Evolutionary conservation across 2,113 vertebrate genomes (phyloP).

Genomic region (Tenrec ecaudatus): DNA sequence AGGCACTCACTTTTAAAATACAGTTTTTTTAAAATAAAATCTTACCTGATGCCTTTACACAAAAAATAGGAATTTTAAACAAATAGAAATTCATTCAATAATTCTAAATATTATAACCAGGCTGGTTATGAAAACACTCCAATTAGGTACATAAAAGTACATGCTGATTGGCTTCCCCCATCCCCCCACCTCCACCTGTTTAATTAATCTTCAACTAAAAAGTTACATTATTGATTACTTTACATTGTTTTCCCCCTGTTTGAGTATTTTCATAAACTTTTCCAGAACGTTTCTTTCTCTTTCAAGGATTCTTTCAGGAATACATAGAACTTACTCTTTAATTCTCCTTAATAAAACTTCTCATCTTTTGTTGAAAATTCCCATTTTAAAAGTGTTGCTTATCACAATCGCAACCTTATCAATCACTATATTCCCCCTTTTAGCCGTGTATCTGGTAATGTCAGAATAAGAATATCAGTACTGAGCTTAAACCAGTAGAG

Average conservation of each 20-base stretch:
- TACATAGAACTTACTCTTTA: background rate
- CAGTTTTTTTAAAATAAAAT: background rate
- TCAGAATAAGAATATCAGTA: background rate
- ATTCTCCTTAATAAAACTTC: conserved; percentile 14
- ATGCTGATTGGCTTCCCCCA: background rate
- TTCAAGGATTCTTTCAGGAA: background rate
- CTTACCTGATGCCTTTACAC: background rate
- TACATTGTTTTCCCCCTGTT: background rate
- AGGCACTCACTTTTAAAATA: background rate
- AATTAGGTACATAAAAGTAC: conserved; percentile 21
- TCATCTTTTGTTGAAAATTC: background rate
- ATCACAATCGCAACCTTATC: background rate
- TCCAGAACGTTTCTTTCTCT: background rate
- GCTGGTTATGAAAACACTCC: background rate
- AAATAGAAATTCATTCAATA: conserved; percentile 31
- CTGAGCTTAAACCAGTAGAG: background rate
- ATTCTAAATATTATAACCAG: background rate
- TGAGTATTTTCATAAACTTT: background rate
- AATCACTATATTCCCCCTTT: background rate
- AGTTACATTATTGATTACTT: background rate
- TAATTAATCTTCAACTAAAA: background rate
- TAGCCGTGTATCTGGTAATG: too few relatives aligned
- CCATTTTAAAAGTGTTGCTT: background rate
- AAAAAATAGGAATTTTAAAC: conserved; percentile 29
- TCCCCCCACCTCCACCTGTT: background rate